Conservation (phyloP, 1,140 invertebrate genomes). For the Saxidomus purpurata region DNA sequence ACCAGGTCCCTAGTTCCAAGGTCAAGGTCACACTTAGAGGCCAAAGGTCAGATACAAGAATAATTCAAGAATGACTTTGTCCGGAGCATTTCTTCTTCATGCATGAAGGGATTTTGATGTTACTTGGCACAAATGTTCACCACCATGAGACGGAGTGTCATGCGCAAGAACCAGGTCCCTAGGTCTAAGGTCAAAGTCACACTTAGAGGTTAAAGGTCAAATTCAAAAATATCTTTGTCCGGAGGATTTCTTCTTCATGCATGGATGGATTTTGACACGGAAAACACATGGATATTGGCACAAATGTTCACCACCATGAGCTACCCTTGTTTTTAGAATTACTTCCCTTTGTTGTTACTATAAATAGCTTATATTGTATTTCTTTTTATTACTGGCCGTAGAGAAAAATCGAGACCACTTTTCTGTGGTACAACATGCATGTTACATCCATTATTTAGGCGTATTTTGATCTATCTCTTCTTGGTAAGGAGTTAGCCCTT, state of each 20-base stretch:
- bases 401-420: too few species aligned
- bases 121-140: neutral
- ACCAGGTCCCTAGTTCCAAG: neutral
- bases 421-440: too few species aligned
- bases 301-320: neutral
- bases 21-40: conserved; percentile 16
- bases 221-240: neutral
- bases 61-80: neutral
- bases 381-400: too few species aligned
- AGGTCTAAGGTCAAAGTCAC: neutral
- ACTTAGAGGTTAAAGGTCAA: neutral
- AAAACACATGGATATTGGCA: too few species aligned
- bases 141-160: neutral
- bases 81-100: neutral
- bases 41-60: neutral
- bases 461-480: too few species aligned
- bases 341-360: too few species aligned
- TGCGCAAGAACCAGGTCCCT: neutral
- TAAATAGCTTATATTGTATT: too few species aligned
- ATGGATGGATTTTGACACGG: neutral
- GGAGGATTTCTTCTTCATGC: neutral
- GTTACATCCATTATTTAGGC: too few species aligned
- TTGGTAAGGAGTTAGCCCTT: too few species aligned
- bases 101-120: neutral
- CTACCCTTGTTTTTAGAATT: too few species aligned